These are phyloP conservation scores for Conops quadrifasciatus DNA, from an alignment of 2,888 invertebrate genomes.

Conservation along the genomic window DNA sequence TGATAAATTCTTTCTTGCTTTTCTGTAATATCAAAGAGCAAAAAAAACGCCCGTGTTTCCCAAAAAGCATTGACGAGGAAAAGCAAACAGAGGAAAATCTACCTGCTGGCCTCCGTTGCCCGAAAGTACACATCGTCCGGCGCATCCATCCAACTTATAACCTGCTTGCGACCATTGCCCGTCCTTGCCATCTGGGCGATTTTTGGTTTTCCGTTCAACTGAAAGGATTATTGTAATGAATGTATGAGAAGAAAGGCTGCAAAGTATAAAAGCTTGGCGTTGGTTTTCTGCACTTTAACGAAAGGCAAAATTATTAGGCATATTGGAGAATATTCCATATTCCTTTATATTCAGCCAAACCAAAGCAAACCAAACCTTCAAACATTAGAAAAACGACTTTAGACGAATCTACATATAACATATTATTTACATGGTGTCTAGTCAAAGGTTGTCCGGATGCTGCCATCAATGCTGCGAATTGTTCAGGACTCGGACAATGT, in stretches of 20 bases:
- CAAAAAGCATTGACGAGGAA: too few species aligned
- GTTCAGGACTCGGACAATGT: conserved; percentile 75
- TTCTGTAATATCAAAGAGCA: conserved; percentile 69
- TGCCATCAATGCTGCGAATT: conserved; percentile 77
- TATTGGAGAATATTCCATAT: too few species aligned
- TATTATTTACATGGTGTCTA: conserved; percentile 71
- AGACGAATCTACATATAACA: not conserved
- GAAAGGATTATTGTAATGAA: conserved; percentile 42
- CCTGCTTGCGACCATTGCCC: conserved; percentile 82
- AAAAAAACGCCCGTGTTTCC: too few species aligned
- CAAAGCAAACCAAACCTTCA: not conserved
- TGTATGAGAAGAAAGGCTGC: too few species aligned
- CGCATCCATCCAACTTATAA: conserved; percentile 98
- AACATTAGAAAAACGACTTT: not conserved
- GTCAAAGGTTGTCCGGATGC: conserved; percentile 76
- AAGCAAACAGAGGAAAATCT: conserved; percentile 65
- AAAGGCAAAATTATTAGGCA: too few species aligned
- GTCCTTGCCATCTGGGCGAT: conserved; percentile 81
- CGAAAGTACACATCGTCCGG: conserved; percentile 97
- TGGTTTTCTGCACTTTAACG: too few species aligned
- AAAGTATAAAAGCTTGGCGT: too few species aligned
- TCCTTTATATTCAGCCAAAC: too few species aligned
- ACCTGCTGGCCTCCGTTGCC: conserved; percentile 91
- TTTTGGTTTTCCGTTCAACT: conserved; percentile 85
- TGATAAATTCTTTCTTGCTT: conserved; percentile 82